Base-by-base conservation (phyloP, 2,797 vertebrate species). In the Macropodus opercularis region DNA sequence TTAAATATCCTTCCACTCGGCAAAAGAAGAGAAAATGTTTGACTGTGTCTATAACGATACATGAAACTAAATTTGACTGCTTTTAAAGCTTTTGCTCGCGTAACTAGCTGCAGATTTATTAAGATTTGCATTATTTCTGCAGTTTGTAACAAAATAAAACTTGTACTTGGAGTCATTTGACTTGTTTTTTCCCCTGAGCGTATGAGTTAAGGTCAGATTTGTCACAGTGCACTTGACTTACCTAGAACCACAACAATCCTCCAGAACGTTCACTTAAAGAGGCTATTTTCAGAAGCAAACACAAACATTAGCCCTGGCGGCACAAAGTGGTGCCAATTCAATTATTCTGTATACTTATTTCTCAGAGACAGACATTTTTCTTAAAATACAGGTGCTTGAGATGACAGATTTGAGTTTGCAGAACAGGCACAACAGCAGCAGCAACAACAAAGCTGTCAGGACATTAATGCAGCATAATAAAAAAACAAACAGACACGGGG, bases 211-310 rank as follows among this genome's bases (percentile, higher is more conserved):
- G 51, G 52, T 70, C 49, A 38, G 21, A 51, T 56, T 55, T 47
- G 19, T 61, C 39, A 35, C 72, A 49, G 9, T 65, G 17, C 54
- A 43, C 36, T 40, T 64, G 21, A 42, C 42, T 43, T 19, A 1
- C 22, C 5, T 11, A 8, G 31, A 63, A 15, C 26, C 31, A 36
- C 35, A 38, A 31, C 61, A 69, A 49, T 50, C 42, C 66, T 24
- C 26, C 34, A 15, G 68, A 62, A 84, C 83, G 64, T 72, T 71
- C 52, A 41, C 58, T 44, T 75, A 47, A 59, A 40, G 5, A 0
- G 18, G 4, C 56, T 76, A 76, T 85, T 80, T 81, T 32, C 39
- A 75, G 55, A 31, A 1, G 23, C 47, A 58, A 75, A 69, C 76
- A 80, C 63, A 75, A 79, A 77, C 17, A 70, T 58, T 46, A 52